Evolutionary conservation across 2,888 invertebrate species (phyloP).

Genomic region (Apamea sordens): DNA sequence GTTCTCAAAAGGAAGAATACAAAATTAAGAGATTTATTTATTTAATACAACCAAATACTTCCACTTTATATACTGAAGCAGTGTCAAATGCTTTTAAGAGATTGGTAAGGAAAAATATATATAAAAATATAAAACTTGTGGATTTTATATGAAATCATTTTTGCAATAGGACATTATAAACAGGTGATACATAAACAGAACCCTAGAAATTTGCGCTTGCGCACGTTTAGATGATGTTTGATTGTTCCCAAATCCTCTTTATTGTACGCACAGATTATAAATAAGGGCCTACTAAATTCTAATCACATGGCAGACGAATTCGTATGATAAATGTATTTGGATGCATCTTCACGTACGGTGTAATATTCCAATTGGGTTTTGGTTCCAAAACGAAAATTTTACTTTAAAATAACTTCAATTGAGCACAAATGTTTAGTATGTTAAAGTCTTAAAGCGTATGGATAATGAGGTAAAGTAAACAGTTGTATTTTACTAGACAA

Average conservation of each 20-base stretch:
- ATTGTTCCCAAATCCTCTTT: slow-evolving; percentile 59
- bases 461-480: slow-evolving; percentile 10
- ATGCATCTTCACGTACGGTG: slow-evolving; percentile 47
- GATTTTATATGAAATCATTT: not conserved
- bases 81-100: not conserved
- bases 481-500: slow-evolving; percentile 16
- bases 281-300: slow-evolving; percentile 57
- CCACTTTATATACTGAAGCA: not conserved
- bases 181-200: not conserved
- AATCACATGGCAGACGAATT: slow-evolving; percentile 50
- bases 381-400: slow-evolving; percentile 36
- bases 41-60: not conserved
- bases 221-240: slow-evolving; percentile 41
- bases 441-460: not conserved
- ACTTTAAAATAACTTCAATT: slow-evolving; percentile 6
- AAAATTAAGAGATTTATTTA: not conserved
- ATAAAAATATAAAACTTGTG: no score
- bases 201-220: slow-evolving; percentile 41
- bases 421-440: not conserved
- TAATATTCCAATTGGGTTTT: slow-evolving; percentile 28
- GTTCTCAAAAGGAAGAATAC: not conserved
- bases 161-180: not conserved
- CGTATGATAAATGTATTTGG: slow-evolving; percentile 50
- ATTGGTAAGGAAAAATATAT: not conserved
- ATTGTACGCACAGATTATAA: slow-evolving; percentile 58